These are phyloP conservation scores for Gnathonemus echidnorhynchus DNA, from an alignment of 2,113 vertebrate genomes.

Conservation along the genomic window DNA sequence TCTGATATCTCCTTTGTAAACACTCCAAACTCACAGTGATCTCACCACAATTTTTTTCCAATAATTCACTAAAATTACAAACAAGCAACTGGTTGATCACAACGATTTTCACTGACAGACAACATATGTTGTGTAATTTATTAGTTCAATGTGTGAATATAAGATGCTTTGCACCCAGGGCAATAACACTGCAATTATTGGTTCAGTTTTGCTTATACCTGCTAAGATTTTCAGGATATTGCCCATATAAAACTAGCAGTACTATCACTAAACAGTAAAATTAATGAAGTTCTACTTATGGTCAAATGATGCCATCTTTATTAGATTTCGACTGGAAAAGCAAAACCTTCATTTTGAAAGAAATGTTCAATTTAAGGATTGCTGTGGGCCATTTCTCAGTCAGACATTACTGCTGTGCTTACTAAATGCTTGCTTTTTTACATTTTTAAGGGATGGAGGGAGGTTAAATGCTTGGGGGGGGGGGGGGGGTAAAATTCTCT, in stretches of 20 bases:
- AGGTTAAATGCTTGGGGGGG: background rate
- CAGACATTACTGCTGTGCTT: background rate
- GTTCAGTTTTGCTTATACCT: background rate
- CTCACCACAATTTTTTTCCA: background rate
- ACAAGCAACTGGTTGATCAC: background rate
- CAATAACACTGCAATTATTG: background rate
- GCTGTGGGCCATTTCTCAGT: background rate
- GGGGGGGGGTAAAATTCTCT: background rate
- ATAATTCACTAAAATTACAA: conserved; percentile 12
- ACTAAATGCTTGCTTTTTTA: background rate
- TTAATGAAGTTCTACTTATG: background rate
- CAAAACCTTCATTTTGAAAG: background rate
- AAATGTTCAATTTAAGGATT: background rate
- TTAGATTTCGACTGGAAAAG: background rate
- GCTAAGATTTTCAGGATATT: background rate
- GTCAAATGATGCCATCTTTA: background rate
- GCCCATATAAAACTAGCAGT: background rate
- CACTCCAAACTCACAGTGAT: conserved; percentile 10
- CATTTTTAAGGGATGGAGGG: background rate
- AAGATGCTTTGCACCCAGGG: background rate
- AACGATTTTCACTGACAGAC: background rate
- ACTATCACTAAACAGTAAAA: background rate
- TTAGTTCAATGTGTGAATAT: background rate
- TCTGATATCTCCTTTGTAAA: conserved; percentile 2
- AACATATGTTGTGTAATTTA: background rate